Conservation (phyloP, 2,113 vertebrate genomes). For the Gobiocypris rarus region DNA sequence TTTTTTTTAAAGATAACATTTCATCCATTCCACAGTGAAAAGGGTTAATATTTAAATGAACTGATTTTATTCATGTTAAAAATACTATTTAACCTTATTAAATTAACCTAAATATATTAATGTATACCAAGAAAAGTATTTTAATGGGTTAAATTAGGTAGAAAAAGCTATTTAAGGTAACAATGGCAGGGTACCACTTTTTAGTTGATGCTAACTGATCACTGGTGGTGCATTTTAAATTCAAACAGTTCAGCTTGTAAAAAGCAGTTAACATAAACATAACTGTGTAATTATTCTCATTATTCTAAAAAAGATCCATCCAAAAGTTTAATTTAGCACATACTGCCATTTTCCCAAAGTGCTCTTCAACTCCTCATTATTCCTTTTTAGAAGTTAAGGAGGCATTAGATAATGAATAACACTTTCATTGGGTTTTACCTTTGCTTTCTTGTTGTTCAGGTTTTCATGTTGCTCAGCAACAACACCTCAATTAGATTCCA, state of each 20-base stretch:
- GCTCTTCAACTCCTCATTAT: not conserved
- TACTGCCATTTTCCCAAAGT: not conserved
- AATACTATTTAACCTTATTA: no score
- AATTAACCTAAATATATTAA: no score
- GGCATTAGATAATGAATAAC: slow-evolving; percentile 1
- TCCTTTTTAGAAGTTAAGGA: slow-evolving; percentile 5
- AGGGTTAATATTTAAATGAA: not conserved
- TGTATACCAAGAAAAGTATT: no score
- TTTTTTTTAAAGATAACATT: not conserved
- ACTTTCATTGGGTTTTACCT: slow-evolving; percentile 2
- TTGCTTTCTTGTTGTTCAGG: not conserved
- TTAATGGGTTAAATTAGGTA: no score
- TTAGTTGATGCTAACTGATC: not conserved
- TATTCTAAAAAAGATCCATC: not conserved
- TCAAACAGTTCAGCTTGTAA: not conserved
- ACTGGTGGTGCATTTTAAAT: not conserved
- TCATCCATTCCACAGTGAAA: not conserved
- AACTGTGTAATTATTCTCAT: not conserved
- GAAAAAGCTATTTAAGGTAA: not conserved
- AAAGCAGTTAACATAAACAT: not conserved
- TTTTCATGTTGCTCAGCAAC: slow-evolving; percentile 7
- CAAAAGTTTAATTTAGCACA: not conserved
- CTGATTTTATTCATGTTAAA: not conserved
- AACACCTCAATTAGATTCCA: not conserved
- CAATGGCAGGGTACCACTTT: not conserved